Base-by-base conservation (phyloP, 1,140 invertebrate genomes). In the Procambarus clarkii region DNA sequence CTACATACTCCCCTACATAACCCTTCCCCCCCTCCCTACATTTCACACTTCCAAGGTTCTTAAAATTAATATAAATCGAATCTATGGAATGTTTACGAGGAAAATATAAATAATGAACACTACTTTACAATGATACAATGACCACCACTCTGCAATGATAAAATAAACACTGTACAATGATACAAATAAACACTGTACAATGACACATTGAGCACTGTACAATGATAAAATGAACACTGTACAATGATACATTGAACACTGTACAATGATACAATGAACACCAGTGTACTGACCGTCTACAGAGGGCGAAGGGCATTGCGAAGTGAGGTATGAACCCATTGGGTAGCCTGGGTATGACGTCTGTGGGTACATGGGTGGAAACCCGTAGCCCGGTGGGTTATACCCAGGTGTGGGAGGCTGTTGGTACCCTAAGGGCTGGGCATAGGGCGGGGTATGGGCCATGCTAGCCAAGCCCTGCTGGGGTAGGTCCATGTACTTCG, bases 381-480 rank as follows among this genome's bases (percentile, higher is more conserved):
- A 93, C n/a, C 92, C 86, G 71, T 93, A 93, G 78, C 91, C 80
- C 44, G 92, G 92, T 4, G 92, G 92, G 46, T 93, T 93, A 85
- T 93, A 93, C 21, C 90, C 90, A n/a, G 92, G 92, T 44, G 90
- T 92, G 76, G 92, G 92, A 45, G 90, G 87, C 86, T 93, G 92
- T 69, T 93, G 92, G 89, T 93, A 93, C 86, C 86, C 90, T 15
- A 93, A 77, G 82, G 91, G 86, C 80, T 93, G 92, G 81, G 92
- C 91, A 91, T 93, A 93, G 69, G 92, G 92, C 74, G 92, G 92
- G 48, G 92, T 93, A 71, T 93, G 92, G 71, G 92, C 90, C 87
- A 93, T 92, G 60, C 83, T 85, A 21, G 91, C 54, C 54, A 92
- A 81, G 21, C 92, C 92, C 54, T 91, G 87, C 64, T 92, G 90